phyloP scores from a whole-genome alignment of 2,888 invertebrate species.

The Melipona bicolor region DNA sequence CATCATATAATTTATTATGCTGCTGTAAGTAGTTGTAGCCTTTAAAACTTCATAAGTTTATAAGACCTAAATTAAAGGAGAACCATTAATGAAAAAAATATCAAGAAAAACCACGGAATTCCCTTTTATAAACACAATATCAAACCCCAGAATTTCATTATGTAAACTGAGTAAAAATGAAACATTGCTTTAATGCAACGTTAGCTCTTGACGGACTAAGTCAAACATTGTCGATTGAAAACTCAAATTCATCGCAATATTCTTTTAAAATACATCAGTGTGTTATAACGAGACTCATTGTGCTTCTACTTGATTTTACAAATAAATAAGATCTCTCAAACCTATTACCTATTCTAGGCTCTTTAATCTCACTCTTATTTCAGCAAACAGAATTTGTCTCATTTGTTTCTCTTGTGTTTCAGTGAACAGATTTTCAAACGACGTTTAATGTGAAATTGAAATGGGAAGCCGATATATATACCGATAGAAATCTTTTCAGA shows the following conservation, averaged over 20 bases:
- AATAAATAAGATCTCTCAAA: neutral
- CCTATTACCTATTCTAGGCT: no score
- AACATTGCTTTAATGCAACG: no score
- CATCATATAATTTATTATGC: neutral
- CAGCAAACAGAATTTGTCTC: no score
- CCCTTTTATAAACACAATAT: neutral
- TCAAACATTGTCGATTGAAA: no score
- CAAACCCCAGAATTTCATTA: neutral
- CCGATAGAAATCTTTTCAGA: no score
- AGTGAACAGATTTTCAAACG: no score
- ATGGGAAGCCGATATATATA: no score
- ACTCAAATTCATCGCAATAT: neutral
- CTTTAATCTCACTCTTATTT: no score
- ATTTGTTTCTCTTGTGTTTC: no score
- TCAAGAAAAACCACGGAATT: neutral
- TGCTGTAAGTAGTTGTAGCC: neutral
- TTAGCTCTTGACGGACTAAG: no score
- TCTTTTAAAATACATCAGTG: neutral
- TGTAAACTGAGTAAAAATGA: neutral
- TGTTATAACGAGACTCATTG: neutral
- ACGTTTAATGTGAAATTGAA: no score
- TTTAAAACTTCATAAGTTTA: neutral
- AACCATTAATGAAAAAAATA: neutral
- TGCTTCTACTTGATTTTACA: neutral
- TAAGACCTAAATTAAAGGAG: neutral